Base-by-base conservation (phyloP, 2,113 vertebrate species). In the Anarhynchus alexandrinus region DNA sequence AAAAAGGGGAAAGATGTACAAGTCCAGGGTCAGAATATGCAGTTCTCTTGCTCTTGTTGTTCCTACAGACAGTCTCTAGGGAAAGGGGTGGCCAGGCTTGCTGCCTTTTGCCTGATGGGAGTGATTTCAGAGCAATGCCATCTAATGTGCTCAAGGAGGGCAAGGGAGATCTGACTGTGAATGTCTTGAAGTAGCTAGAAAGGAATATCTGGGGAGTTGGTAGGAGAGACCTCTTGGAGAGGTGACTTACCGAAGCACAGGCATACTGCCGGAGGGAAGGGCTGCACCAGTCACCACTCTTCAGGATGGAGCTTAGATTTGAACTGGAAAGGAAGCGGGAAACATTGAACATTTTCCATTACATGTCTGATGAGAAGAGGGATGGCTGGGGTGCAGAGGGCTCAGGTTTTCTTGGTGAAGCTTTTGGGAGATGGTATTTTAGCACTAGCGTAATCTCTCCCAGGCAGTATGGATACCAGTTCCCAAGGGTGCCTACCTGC, bases 211-310 rank as follows among this genome's bases (percentile, higher is more conserved):
- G 59, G 21, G n/a, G 36, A 30, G 42, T 23, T 72, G 34, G 19
- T 20, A 26, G 42, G 34, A 25, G 42, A 58, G n/a, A n/a, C 11
- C 36, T 40, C 15, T 15, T 38, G 76, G 47, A 64, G 47, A 64
- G 32, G 58, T 76, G 65, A 83, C 93, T 58, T 94, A 89, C 95
- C 4, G 21, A 45, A 32, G 90, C 82, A 30, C 96, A 97, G 15
- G 88, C 95, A 4, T 96, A 95, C 58, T 96, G 94, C 10, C 6
- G 55, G 62, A 97, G 45, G 5, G 94, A 61, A 15, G 82, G 73
- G 3, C 27, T 26, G 82, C 95, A 94, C 49, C 62, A 27, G 62
- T 66, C 66, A 7, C 52, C 62, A 1, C 15, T 54, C 62, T 43
- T 49, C 59, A 90, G 38, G 27, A 49, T 34, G 21, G 45, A 45